Evolutionary conservation across 2,888 invertebrate species (phyloP), one percentile per base, ranked within the genome.

Genomic region (Eupithecia vulgata): DNA sequence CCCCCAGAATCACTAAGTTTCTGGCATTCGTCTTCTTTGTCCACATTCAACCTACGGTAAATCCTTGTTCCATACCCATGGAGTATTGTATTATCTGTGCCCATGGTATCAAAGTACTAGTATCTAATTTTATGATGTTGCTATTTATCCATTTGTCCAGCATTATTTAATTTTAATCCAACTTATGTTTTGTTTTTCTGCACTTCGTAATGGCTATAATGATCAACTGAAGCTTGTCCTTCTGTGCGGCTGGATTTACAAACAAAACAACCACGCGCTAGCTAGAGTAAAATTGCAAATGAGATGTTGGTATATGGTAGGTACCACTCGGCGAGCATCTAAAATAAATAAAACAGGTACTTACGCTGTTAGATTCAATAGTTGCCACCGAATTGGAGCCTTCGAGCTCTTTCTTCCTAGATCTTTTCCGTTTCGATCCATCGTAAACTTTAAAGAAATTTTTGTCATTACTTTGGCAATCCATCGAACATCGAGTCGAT

Each of bases 381-480:
- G 91, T 90, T 12, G 82, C 87, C 76, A 88, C 73, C 5, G 93
- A 92, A 74, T 87, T 88, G 61, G 84, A 80, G 64, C 91, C 91
- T 67, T 90, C 91, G 21, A 81, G 76, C 6, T 91, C 90, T 10
- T 88, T 92, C 80, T 89, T 93, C 77, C 84, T 86, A 12, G 82
- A 81, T 30, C 86, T 85, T 76, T 89, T 92, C 40, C 86, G 84
- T 81, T 90, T 90, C 15, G 94, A 83, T 17, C 90, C 89, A 71
- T 94, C 94, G 75, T 91, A 93, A 78, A 93, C 92, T 86, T 93
- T 90, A 74, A 89, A 87, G 78, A 93, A 78, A 89, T 91, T 93
- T 85, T 93, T 93, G 87, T 93, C 93, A 83, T 87, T 88, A 78
- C 88, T 68, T 82, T 91, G 89, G 88, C 90, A 89, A 84, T 93